These are phyloP conservation scores for Cotesia glomerata DNA, from an alignment of 1,140 invertebrate species.

Conservation along the genomic window DNA sequence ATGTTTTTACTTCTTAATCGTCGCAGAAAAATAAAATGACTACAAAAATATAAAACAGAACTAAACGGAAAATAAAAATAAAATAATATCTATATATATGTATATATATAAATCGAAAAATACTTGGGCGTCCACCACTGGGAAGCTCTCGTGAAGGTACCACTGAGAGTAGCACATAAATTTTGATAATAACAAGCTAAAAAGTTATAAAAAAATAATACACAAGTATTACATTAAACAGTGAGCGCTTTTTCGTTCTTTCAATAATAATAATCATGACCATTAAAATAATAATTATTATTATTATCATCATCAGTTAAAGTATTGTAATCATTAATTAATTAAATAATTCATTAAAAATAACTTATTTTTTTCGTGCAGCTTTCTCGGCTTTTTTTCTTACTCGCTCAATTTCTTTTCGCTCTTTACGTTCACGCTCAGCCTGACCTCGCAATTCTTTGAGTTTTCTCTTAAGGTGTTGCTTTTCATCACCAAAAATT, in stretches of 20 bases:
- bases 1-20: not conserved
- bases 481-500: slow-evolving; percentile 80
- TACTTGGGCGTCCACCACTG: not conserved
- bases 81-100: not conserved
- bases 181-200: slow-evolving; percentile 1
- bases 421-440: slow-evolving; percentile 82
- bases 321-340: not conserved
- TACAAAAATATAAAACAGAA: not conserved
- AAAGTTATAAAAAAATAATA: not conserved
- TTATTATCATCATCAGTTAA: too few relatives aligned
- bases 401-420: slow-evolving; percentile 78
- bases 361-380: slow-evolving; percentile 69
- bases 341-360: not conserved
- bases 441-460: slow-evolving; percentile 82
- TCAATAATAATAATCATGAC: too few relatives aligned
- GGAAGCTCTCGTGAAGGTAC: not conserved
- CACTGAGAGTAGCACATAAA: slow-evolving; percentile 1
- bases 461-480: slow-evolving; percentile 83
- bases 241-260: not conserved
- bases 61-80: not conserved
- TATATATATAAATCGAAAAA: not conserved
- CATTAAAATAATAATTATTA: too few relatives aligned
- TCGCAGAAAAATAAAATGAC: not conserved
- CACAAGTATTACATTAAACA: not conserved
- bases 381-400: slow-evolving; percentile 83